Evolutionary conservation across 1,140 invertebrate species (phyloP).

Genomic region (Micrasema minimum): DNA sequence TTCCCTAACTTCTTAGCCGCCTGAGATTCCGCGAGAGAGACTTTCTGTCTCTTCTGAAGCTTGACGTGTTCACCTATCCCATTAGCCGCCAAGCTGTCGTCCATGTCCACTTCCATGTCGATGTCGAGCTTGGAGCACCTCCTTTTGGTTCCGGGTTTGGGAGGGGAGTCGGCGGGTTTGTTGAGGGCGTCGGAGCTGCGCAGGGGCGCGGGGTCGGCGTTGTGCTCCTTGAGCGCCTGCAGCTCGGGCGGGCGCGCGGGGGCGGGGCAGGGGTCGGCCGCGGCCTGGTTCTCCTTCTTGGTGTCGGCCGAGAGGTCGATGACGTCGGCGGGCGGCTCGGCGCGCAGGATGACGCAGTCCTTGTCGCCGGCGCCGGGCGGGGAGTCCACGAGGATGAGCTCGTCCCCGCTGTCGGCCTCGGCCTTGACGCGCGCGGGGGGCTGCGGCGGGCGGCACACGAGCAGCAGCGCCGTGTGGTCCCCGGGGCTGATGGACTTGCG

Average conservation of each 20-base stretch:
- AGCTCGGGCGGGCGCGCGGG: conserved; percentile 56
- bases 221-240: conserved; percentile 63
- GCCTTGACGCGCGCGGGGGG: conserved; percentile 55
- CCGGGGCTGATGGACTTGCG: conserved; percentile 67
- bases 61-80: conserved; percentile 67
- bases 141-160: conserved; percentile 59
- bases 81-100: conserved; percentile 63
- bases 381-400: conserved; percentile 62
- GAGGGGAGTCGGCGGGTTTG: conserved; percentile 58
- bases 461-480: conserved; percentile 60
- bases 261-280: neutral
- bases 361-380: conserved; percentile 53
- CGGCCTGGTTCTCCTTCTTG: conserved; percentile 61
- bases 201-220: conserved; percentile 42
- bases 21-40: conserved; percentile 61
- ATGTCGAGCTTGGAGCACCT: conserved; percentile 65
- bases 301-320: conserved; percentile 63
- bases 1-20: conserved; percentile 26
- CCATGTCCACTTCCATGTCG: conserved; percentile 63
- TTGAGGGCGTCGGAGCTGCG: conserved; percentile 22
- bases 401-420: conserved; percentile 60
- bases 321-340: conserved; percentile 33
- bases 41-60: conserved; percentile 67
- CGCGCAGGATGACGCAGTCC: conserved; percentile 39
- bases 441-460: conserved; percentile 60